Evolutionary conservation across 2,113 vertebrate species (phyloP).

Genomic region (Passer domesticus): DNA sequence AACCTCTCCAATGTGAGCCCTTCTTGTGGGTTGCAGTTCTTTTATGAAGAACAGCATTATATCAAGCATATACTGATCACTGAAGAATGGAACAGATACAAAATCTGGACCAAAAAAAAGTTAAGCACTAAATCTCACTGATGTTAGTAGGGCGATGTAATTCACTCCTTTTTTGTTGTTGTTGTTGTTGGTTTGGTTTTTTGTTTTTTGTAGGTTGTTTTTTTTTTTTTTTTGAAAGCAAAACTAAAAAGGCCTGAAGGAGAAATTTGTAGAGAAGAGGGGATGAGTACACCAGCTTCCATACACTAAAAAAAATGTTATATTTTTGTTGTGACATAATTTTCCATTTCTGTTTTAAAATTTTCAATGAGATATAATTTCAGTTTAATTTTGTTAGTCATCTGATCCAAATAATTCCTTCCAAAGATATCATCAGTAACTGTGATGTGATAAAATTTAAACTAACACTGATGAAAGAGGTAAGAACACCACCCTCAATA

Average conservation of each 20-base stretch:
- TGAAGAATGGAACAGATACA: neutral
- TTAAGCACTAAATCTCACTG: neutral
- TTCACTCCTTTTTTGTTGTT: neutral
- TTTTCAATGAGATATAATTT: neutral
- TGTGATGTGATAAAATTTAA: neutral
- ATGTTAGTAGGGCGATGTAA: neutral
- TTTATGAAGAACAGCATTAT: neutral
- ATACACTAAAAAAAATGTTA: neutral
- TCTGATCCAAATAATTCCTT: neutral
- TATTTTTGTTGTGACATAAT: neutral
- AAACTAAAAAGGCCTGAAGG: neutral
- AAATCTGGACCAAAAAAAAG: neutral
- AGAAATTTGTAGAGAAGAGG: neutral
- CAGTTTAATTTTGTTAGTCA: neutral
- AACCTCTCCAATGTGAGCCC: accelerated
- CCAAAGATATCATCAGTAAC: neutral
- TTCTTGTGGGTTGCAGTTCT: neutral
- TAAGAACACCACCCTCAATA: neutral
- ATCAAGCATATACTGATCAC: neutral
- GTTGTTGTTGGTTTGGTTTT: too few relatives aligned
- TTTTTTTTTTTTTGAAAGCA: neutral
- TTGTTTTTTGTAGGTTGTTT: too few relatives aligned
- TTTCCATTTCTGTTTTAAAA: neutral
- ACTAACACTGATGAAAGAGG: neutral
- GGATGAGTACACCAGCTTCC: neutral